Evolutionary conservation across 37 sponge, comb jelly and placozoan species (phyloP).

Genomic region (Chondrosia reniformis): DNA sequence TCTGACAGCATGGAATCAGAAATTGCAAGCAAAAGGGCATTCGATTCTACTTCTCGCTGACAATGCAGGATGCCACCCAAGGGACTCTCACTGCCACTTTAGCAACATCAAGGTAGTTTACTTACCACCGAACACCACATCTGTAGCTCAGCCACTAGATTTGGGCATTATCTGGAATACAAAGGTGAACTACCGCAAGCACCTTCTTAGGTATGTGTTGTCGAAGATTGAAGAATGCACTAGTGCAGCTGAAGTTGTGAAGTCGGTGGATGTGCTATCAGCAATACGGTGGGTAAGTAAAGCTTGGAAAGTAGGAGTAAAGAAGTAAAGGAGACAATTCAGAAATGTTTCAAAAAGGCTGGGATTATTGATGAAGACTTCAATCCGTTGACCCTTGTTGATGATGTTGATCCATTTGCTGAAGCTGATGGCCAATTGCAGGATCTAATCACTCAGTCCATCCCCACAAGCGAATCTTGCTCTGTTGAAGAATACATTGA

Average conservation of each 20-base stretch:
- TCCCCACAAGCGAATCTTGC: constrained; percentile 18
- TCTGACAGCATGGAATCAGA: constrained; percentile 12
- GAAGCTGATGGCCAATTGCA: constrained; percentile 7
- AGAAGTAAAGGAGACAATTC: constrained; percentile 49
- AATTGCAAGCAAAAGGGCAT: constrained; percentile 17
- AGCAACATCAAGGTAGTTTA: constrained; percentile 52
- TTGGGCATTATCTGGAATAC: constrained; percentile 45
- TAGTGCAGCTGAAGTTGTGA: constrained; percentile 42
- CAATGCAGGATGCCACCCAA: constrained; percentile 66
- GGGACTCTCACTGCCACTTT: constrained; percentile 19
- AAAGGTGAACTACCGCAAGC: constrained; percentile 36
- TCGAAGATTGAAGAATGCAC: constrained; percentile 51
- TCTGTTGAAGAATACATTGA: constrained; percentile 23
- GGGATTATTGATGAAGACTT: constrained; percentile 40
- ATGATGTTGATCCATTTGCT: constrained; percentile 19
- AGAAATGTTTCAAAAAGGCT: constrained; percentile 61
- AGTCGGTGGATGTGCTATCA: constrained; percentile 32
- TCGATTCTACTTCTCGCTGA: constrained; percentile 46
- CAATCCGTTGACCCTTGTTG: constrained; percentile 6
- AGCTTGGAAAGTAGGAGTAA: constrained; percentile 40
- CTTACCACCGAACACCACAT: constrained; percentile 61
- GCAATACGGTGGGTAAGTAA: constrained; percentile 46
- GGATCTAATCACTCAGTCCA: neutral
- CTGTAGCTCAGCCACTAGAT: constrained; percentile 65
- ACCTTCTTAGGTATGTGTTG: constrained; percentile 39